A percentile compares a stretch with the other conserved stretches of the same genome.
These are phyloP conservation scores for Abramis brama DNA, from an alignment of 2,113 vertebrate genomes.

Conservation along the genomic window DNA sequence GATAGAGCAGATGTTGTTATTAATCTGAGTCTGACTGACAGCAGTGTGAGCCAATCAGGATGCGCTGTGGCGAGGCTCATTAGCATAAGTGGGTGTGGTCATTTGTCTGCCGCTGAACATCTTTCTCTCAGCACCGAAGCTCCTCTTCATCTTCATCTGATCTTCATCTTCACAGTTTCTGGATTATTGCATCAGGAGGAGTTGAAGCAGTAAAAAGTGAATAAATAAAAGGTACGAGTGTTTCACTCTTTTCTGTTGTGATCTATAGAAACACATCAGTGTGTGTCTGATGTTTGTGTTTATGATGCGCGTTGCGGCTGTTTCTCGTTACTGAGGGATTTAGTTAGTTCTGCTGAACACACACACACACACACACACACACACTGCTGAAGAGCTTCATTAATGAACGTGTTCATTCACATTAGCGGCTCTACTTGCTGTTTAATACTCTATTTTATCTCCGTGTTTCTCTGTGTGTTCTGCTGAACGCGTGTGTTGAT, in stretches of 20 bases:
- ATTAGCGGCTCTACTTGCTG: not conserved
- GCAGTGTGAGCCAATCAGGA: not conserved
- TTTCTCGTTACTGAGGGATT: not conserved
- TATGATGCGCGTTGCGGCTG: not conserved
- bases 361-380: not conserved
- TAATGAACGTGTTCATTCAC: not conserved
- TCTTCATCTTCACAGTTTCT: not conserved
- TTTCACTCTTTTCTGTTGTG: not conserved
- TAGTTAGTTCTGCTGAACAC: not conserved
- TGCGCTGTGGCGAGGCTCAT: not conserved
- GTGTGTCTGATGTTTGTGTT: not conserved
- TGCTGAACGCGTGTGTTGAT: not conserved
- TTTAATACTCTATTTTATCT: not conserved
- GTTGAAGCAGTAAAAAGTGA: not conserved
- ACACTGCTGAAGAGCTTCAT: not conserved
- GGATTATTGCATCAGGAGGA: not conserved
- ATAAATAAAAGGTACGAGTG: not conserved
- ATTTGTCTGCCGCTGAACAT: not conserved
- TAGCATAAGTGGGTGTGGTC: slow-evolving; percentile 42
- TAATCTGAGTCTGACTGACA: not conserved
- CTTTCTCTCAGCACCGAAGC: not conserved
- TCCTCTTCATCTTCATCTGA: not conserved
- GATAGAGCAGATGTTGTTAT: not conserved
- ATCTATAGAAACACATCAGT: not conserved
- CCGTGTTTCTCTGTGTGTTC: not conserved